Percentiles rank a stretch among this genome's conserved stretches.
These are phyloP conservation scores for Tachystola acroxantha DNA, from an alignment of 2,888 invertebrate species.

Conservation along the genomic window DNA sequence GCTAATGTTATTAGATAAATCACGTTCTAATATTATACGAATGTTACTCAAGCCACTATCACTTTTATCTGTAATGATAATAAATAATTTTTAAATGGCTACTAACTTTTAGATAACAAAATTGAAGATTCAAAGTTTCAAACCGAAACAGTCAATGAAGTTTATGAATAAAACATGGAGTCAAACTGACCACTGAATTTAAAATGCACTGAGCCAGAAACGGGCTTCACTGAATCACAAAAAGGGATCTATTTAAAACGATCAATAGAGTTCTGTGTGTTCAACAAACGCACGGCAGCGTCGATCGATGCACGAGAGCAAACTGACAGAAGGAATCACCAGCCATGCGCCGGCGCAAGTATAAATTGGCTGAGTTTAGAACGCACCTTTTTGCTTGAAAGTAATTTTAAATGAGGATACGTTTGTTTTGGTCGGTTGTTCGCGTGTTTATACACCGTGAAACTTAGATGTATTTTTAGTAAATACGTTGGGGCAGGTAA, in stretches of 20 bases:
- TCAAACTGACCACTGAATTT: conserved; percentile 9
- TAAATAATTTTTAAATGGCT: conserved; percentile 32
- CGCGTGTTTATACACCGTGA: conserved; percentile 65
- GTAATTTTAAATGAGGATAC: conserved; percentile 7
- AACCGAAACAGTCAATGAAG: conserved; percentile 8
- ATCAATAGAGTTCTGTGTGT: conserved; percentile 37
- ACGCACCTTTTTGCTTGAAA: conserved; percentile 13
- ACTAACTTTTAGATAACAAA: conserved; percentile 28
- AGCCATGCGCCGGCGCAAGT: conserved; percentile 62
- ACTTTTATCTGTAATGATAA: conserved; percentile 47
- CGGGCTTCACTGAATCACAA: conserved; percentile 36
- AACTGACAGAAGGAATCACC: conserved; percentile 62
- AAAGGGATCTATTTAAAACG: conserved; percentile 43
- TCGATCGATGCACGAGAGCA: conserved; percentile 63
- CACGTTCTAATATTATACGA: conserved; percentile 8
- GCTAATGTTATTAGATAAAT: no score
- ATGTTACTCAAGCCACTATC: conserved; percentile 56
- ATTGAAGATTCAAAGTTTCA: conserved; percentile 21
- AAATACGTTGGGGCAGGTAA: conserved; percentile 64
- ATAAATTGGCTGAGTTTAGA: conserved; percentile 40
- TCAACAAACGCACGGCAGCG: conserved; percentile 27
- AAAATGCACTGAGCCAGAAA: conserved; percentile 20
- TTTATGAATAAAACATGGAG: conserved; percentile 4
- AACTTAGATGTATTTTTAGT: conserved; percentile 69
- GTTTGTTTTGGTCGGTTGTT: conserved; percentile 24